Evolutionary conservation across 2,797 vertebrate species (phyloP), one percentile per base, ranked within the genome.

Genomic region (Thripadectes ignobilis): DNA sequence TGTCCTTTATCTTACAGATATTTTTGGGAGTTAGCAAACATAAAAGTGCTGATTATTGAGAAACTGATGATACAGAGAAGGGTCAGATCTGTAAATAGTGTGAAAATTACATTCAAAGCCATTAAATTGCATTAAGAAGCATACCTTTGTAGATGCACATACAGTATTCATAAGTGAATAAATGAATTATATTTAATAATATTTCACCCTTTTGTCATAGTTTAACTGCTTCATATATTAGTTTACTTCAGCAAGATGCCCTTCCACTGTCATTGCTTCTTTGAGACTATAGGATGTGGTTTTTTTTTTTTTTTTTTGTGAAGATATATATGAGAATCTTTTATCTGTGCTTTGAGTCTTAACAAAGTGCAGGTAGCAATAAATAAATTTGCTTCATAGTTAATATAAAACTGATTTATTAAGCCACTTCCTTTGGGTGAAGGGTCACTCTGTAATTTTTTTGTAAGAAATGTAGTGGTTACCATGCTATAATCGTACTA

Each of bases 111-210:
- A 91, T 95, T 94, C 89, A 76, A 91, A 89, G 49, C 82, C 72
- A 88, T 92, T 91, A 80, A 96, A 94, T 95, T 90, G 76, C 78
- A 96, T 95, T 93, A 96, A 77, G 89, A 92, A 93, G 88, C 90
- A 51, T 92, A 94, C 67, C 91, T 95, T 89, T 95, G 91, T 79
- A 92, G 92, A 89, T 67, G 65, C 85, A 81, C 89, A 95, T 95
- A 93, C 91, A 96, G 95, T 96, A 96, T 97, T 96, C 95, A 95
- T 97, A 96, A 96, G 92, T 95, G 96, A 96, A 96, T 97, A 97
- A 96, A 96, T 96, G 91, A 95, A 96, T 96, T 96, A 88, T 85
- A 80, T 94, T 96, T 96, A 92, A 96, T 96, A 93, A 91, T 89
- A 92, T 77, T 94, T 95, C 94, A 94, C 92, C 95, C 88, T 92